Evolutionary conservation across 1,140 invertebrate species (phyloP).

Genomic region (Acromyrmex heyeri): DNA sequence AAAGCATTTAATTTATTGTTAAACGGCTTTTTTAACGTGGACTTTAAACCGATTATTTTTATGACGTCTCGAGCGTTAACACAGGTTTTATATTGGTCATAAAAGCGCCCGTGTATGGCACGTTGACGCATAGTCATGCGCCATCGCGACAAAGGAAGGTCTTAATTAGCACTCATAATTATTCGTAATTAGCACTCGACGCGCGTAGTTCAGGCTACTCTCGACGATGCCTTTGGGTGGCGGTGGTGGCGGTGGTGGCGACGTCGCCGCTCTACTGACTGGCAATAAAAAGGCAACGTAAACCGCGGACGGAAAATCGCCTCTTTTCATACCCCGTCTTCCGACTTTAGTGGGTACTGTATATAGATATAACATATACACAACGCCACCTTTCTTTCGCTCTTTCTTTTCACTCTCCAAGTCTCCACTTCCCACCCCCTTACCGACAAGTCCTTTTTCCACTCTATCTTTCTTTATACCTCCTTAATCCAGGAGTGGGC

Average conservation of each 20-base stretch:
- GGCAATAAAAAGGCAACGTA: constrained; percentile 58
- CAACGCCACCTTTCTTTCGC: constrained; percentile 13
- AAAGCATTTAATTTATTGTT: constrained; percentile 18
- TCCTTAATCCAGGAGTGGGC: constrained; percentile 65
- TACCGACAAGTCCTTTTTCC: constrained; percentile 37
- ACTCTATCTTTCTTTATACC: constrained; percentile 72
- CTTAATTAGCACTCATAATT: constrained; percentile 84
- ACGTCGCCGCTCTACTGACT: constrained; percentile 2
- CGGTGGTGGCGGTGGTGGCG: constrained; percentile 4
- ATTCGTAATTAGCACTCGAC: constrained; percentile 82
- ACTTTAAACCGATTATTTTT: constrained; percentile 65
- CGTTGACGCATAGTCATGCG: constrained; percentile 56
- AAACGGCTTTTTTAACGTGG: neutral
- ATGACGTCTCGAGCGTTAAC: constrained; percentile 52
- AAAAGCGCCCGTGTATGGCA: constrained; percentile 64
- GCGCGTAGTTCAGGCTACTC: constrained; percentile 66
- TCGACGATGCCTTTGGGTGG: constrained; percentile 52
- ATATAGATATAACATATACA: constrained; percentile 36
- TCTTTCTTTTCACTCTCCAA: constrained; percentile 20
- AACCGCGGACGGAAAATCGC: constrained; percentile 64
- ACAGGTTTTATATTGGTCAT: constrained; percentile 63
- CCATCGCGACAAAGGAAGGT: constrained; percentile 68
- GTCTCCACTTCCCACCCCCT: constrained; percentile 42
- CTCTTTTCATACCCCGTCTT: constrained; percentile 59
- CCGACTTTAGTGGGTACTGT: constrained; percentile 49